Evolutionary conservation across 2,113 vertebrate genomes (phyloP).

Genomic region (Oryzias melastigma): DNA sequence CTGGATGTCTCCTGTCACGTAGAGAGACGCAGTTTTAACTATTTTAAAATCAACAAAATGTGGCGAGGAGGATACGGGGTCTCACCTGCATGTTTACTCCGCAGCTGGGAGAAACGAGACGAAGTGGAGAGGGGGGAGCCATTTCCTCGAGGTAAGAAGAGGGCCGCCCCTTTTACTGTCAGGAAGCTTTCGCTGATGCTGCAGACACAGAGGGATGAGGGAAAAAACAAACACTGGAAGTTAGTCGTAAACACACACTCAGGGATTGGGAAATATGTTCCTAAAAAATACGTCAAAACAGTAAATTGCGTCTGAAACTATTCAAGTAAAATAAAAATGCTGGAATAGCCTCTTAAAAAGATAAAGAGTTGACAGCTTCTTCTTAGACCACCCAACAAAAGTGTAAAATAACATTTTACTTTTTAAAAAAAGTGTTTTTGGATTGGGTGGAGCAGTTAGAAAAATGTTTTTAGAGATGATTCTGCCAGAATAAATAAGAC

Average conservation of each 20-base stretch:
- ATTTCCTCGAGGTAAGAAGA: conserved; percentile 97
- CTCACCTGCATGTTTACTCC: conserved; percentile 96
- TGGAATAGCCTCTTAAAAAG: no score
- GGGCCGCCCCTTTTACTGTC: conserved; percentile 98
- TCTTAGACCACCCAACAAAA: no score
- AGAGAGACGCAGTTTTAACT: not conserved
- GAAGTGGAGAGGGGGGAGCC: conserved; percentile 83
- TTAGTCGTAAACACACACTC: not conserved
- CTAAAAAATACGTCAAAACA: no score
- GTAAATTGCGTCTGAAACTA: no score
- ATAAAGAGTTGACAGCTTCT: no score
- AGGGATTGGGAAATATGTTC: no score
- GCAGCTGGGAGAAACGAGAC: conserved; percentile 88
- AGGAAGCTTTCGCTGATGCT: conserved; percentile 99
- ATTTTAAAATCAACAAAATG: not conserved
- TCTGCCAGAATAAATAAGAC: not conserved
- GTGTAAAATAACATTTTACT: no score
- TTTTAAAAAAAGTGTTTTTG: no score
- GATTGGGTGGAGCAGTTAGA: no score
- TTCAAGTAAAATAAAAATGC: no score
- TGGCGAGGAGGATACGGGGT: not conserved
- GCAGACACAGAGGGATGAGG: conserved; percentile 26
- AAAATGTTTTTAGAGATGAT: no score
- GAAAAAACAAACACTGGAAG: not conserved
- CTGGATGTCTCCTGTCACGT: conserved; percentile 89